Percentiles rank a stretch among this genome's conserved stretches.
These are phyloP conservation scores for Blomia tropicalis DNA, from an alignment of 2,888 invertebrate species.

Conservation along the genomic window DNA sequence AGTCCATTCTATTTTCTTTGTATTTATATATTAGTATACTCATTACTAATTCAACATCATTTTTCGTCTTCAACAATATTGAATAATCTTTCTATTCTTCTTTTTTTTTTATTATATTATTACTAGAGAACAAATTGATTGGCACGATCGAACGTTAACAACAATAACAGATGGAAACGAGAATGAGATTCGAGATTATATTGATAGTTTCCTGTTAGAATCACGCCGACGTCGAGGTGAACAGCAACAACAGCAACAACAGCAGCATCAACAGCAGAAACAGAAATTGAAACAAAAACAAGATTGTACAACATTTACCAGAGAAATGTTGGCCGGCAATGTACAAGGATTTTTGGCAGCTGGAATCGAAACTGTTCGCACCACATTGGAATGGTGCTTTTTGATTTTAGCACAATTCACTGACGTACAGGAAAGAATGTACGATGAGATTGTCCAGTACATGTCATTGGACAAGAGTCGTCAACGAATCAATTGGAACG, in stretches of 20 bases:
- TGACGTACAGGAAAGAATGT: not conserved
- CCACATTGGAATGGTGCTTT: slow-evolving; percentile 13
- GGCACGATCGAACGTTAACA: not conserved
- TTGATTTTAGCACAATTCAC: not conserved
- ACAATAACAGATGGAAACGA: too few relatives aligned
- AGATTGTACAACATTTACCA: not conserved
- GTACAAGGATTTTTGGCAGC: slow-evolving; percentile 17
- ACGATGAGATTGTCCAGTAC: not conserved
- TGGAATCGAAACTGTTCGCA: slow-evolving; percentile 20
- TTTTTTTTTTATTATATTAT: too few relatives aligned
- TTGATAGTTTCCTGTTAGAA: slow-evolving; percentile 15
- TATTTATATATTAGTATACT: not conserved
- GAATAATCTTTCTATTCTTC: too few relatives aligned
- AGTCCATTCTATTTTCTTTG: not conserved
- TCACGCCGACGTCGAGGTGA: not conserved
- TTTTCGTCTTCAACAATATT: too few relatives aligned
- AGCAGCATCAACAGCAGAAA: too few relatives aligned
- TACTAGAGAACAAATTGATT: not conserved
- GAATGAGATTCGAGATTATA: slow-evolving; percentile 11
- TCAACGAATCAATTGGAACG: not conserved
- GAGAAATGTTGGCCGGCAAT: slow-evolving; percentile 15
- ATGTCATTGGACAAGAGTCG: too few relatives aligned
- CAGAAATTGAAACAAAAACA: not conserved
- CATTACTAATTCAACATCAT: too few relatives aligned
- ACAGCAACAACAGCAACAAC: too few relatives aligned